Percentiles rank a stretch among this genome's conserved stretches.
These are phyloP conservation scores for Radopholus similis DNA, from an alignment of 1,140 invertebrate genomes.

Conservation along the genomic window DNA sequence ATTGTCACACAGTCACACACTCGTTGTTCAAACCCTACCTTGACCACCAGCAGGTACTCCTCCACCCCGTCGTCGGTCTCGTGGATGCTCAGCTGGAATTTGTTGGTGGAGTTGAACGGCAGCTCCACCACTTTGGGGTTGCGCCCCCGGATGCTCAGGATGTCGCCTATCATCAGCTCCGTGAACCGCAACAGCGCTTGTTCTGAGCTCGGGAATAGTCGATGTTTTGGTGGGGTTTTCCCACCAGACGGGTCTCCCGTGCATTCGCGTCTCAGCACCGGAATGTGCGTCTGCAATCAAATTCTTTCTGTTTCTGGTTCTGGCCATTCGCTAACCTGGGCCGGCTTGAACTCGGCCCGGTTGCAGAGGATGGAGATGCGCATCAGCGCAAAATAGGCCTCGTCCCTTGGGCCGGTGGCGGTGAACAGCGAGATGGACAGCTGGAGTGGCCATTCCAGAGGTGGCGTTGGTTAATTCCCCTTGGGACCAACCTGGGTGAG, in stretches of 20 bases:
- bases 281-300: conserved; percentile 60
- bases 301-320: not conserved
- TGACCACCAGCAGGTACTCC: conserved; percentile 76
- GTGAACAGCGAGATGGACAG: conserved; percentile 3
- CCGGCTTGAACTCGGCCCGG: conserved; percentile 64
- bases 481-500: not conserved
- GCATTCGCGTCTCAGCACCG: conserved; percentile 57
- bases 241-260: conserved; percentile 55
- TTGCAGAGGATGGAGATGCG: conserved; percentile 65
- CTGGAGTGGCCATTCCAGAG: not conserved
- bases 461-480: not conserved
- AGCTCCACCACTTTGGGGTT: conserved; percentile 96
- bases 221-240: not conserved
- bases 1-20: not conserved
- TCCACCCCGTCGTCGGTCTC: conserved; percentile 78
- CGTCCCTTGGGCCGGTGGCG: conserved; percentile 20
- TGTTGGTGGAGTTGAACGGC: conserved; percentile 98
- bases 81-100: conserved; percentile 94
- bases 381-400: conserved; percentile 56
- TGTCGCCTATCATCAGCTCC: conserved; percentile 67
- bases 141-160: conserved; percentile 77
- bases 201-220: conserved; percentile 46
- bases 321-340: conserved; percentile 65
- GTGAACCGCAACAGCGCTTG: conserved; percentile 61
- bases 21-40: not conserved